Evolutionary conservation across 2,888 invertebrate species (phyloP), one percentile per base, ranked within the genome.

Genomic region (Coenonympha glycerion): DNA sequence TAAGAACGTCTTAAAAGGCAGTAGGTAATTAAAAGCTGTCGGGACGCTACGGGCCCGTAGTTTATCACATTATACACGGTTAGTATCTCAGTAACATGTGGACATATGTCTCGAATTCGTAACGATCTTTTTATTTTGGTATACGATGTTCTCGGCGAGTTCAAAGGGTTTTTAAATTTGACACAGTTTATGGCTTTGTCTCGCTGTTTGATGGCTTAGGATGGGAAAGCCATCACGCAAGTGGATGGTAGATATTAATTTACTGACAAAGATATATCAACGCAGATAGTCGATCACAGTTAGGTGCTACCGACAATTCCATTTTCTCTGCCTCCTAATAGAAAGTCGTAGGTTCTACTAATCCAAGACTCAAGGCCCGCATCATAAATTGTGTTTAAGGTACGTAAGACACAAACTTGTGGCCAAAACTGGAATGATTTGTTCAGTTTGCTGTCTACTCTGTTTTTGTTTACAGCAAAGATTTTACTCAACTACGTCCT

Each of bases 101-200:
- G 78, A 80, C 81, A 82, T 78, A 80, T 83, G 84, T 83, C 79
- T 71, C 71, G 71, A 69, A 79, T 78, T 76, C 68, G 62, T 65
- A 74, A 75, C 71, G 65, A 63, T 69, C 68, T 71, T 79, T 79
- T 81, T 84, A 79, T 83, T 79, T 76, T 74, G 63, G 70, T 73
- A 72, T 73, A 74, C 69, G n/a, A 76, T 74, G 73, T 77, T 72
- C 68, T 74, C 83, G 83, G 83, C 69, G 55, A 69, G 73, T 75
- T 84, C 82, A 83, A 85, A 84, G 76, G 74, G 73, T 71, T 80
- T 80, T 76, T 78, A 78, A 82, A 83, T 84, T 81, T 79, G 82
- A 80, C 81, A 80, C 80, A 82, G 68, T 84, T 83, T 83, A 83
- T 78, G 68, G 73, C 68, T 70, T 67, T 71, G 73, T 74, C 66